Evolutionary conservation across 2,797 vertebrate genomes (phyloP).

Genomic region (Acanthurus tractus): DNA sequence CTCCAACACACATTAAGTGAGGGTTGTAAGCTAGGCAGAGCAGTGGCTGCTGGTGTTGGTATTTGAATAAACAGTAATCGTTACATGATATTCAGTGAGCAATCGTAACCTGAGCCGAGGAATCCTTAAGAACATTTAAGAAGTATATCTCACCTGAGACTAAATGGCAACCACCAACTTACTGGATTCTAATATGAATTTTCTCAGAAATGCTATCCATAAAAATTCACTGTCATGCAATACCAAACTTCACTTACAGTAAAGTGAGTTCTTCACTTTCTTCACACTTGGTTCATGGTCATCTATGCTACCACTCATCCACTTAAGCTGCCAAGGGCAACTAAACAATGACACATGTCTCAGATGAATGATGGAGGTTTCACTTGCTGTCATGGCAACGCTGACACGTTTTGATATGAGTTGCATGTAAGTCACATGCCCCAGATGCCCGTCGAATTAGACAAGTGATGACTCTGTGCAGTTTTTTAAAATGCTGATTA

Average conservation of each 20-base stretch:
- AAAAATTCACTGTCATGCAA: no score
- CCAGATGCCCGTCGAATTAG: constrained; percentile 17
- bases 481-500: constrained; percentile 26
- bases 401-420: constrained; percentile 12
- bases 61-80: constrained; percentile 38
- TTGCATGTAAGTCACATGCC: constrained; percentile 18
- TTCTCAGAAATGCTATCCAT: not conserved
- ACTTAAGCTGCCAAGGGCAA: constrained; percentile 25
- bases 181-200: not conserved
- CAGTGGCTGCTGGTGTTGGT: constrained; percentile 31
- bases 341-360: constrained; percentile 46
- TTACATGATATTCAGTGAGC: constrained; percentile 44
- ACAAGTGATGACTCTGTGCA: not conserved
- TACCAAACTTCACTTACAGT: not conserved
- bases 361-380: constrained; percentile 24
- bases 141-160: not conserved
- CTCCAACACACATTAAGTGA: constrained; percentile 49
- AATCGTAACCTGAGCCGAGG: constrained; percentile 13
- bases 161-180: not conserved
- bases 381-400: constrained; percentile 29
- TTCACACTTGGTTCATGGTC: constrained; percentile 5
- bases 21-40: constrained; percentile 25
- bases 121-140: constrained; percentile 16
- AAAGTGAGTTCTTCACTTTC: not conserved
- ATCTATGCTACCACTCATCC: not conserved